Percentiles rank a stretch among this genome's conserved stretches.
These are phyloP conservation scores for Griposia aprilina DNA, from an alignment of 2,888 invertebrate genomes.

Conservation along the genomic window DNA sequence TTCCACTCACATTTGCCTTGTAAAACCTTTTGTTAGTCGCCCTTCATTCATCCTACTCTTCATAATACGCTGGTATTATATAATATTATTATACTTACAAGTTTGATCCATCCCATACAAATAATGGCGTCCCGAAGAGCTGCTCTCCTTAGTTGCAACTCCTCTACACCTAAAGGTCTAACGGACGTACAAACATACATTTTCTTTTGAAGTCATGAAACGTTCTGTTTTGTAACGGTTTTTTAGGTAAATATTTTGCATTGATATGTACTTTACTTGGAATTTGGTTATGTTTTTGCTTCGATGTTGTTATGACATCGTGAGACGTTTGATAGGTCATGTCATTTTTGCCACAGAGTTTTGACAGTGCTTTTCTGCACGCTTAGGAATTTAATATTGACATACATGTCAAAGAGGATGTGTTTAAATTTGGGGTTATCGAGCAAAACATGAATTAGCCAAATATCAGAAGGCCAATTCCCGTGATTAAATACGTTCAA, in stretches of 20 bases:
- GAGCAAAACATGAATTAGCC: neutral
- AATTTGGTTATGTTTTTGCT: slow-evolving; percentile 40
- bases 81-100: slow-evolving; percentile 69
- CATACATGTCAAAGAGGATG: neutral
- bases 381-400: neutral
- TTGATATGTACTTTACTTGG: slow-evolving; percentile 14
- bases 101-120: slow-evolving; percentile 79
- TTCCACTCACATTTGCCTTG: no score
- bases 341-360: slow-evolving; percentile 19
- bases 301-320: slow-evolving; percentile 40
- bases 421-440: no score
- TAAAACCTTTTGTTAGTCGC: no score
- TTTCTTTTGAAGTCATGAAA: slow-evolving; percentile 17
- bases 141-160: slow-evolving; percentile 63
- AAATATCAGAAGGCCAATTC: no score
- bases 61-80: neutral
- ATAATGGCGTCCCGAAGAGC: slow-evolving; percentile 76
- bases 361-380: neutral
- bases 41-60: no score
- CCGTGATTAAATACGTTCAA: no score
- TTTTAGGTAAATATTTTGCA: slow-evolving; percentile 10
- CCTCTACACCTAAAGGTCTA: slow-evolving; percentile 64
- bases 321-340: neutral
- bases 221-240: neutral
- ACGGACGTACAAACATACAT: slow-evolving; percentile 65